phyloP scores from a whole-genome alignment of 2,888 invertebrate species.

The Coelinius sp. region DNA sequence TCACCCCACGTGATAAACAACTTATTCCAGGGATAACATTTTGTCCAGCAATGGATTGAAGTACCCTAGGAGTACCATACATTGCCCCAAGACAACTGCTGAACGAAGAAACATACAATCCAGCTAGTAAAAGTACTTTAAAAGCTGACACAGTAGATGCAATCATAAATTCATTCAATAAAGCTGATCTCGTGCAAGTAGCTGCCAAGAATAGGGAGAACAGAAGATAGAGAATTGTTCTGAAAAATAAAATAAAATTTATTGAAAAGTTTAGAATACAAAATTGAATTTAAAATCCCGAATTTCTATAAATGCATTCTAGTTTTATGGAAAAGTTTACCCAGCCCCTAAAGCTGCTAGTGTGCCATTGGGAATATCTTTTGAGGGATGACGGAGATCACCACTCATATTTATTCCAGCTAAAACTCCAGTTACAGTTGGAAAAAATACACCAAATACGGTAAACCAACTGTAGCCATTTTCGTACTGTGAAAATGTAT shows the following conservation, averaged over 20 bases:
- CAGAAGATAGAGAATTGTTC: constrained; percentile 89
- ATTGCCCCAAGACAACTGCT: constrained; percentile 96
- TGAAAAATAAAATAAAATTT: constrained; percentile 69
- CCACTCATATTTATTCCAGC: constrained; percentile 99
- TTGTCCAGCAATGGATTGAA: constrained; percentile 96
- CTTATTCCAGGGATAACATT: constrained; percentile 94
- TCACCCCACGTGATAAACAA: constrained; percentile 89
- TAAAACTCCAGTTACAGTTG: constrained; percentile 95
- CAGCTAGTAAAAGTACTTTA: constrained; percentile 86
- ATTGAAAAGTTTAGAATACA: neutral
- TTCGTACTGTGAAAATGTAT: constrained; percentile 85
- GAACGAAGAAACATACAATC: constrained; percentile 96
- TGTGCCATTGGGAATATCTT: constrained; percentile 95
- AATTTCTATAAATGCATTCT: constrained; percentile 23
- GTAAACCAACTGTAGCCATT: constrained; percentile 93
- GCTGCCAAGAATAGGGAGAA: constrained; percentile 93
- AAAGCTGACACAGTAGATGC: constrained; percentile 91
- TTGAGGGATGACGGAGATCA: constrained; percentile 91
- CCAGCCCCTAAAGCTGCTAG: constrained; percentile 92
- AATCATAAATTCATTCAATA: constrained; percentile 89
- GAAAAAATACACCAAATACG: constrained; percentile 97
- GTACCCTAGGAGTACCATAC: constrained; percentile 95
- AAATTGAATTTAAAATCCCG: neutral
- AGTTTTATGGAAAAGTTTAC: constrained; percentile 70
- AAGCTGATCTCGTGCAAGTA: constrained; percentile 82